phyloP scores from a whole-genome alignment of 1,140 invertebrate genomes.

The Cydia pomonella region DNA sequence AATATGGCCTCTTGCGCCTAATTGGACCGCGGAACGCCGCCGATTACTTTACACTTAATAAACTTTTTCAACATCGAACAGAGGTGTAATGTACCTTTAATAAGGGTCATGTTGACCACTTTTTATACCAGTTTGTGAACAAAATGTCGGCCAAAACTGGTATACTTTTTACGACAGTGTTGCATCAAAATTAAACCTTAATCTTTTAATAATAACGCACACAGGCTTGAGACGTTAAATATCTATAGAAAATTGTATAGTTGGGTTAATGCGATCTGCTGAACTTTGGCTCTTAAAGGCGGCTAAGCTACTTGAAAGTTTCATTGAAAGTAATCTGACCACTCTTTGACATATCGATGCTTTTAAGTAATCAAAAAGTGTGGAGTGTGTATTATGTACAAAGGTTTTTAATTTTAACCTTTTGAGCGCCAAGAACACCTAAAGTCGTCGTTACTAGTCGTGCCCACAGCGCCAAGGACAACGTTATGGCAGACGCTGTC shows the following conservation, averaged over 20 bases:
- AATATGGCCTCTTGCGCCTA: constrained; percentile 9
- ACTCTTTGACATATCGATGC: constrained; percentile 14
- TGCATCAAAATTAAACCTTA: not conserved
- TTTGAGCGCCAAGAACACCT: too few relatives aligned
- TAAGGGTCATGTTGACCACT: constrained; percentile 7
- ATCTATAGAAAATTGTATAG: not conserved
- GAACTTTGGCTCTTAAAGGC: not conserved
- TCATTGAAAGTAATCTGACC: constrained; percentile 1
- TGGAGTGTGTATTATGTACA: not conserved
- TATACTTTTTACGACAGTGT: constrained; percentile 10
- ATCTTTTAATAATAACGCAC: not conserved
- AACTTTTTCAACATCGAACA: constrained; percentile 9
- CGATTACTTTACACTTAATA: constrained; percentile 28
- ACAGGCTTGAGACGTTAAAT: not conserved
- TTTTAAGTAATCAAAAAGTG: not conserved
- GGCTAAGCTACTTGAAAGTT: not conserved
- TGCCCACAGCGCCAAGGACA: too few relatives aligned
- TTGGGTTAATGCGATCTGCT: not conserved
- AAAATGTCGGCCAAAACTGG: constrained; percentile 19
- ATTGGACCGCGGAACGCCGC: not conserved
- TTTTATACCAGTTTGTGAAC: constrained; percentile 18
- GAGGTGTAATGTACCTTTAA: constrained; percentile 22
- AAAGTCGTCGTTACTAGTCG: too few relatives aligned
- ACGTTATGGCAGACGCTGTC: too few relatives aligned
- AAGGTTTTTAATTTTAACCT: not conserved